Evolutionary conservation across 2,113 vertebrate genomes (phyloP), one percentile per base, ranked within the genome.

Genomic region (Hydrochoerus hydrochaeris): DNA sequence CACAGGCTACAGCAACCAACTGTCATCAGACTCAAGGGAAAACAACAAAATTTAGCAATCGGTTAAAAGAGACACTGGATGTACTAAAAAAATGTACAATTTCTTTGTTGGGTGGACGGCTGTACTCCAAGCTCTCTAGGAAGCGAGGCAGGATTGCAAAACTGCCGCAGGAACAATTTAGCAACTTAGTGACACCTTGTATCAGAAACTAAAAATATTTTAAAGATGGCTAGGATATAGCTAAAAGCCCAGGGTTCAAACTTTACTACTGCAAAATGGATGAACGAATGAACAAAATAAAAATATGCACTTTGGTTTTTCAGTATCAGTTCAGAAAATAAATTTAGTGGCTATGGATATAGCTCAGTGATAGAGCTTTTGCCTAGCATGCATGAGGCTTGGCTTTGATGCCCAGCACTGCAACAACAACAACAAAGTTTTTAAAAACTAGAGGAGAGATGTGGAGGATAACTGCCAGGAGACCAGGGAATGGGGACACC

Each of bases 401-500:
- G 28, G 9, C 44, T 35, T 35, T 17, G 41, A 85, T 63, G 4
- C 83, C 30, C 26, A 84, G 38, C 20, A 44, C n/a, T 14, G 28
- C 82, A 84, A 44, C 22, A 32, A 49, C 5, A 38, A 28, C 38
- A 28, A 44, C 17, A 85, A 44, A 38, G n/a, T 38, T 83, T 28
- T 83, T 26, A 62, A 44, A 85, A 63, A 20, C 19, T 32, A 65
- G 10, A 67, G 13, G 58, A 80, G 19, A 67, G 41, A 92, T 49
- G 73, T 3, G 12, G 49, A 91, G 49, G 54, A 63, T 28, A 7
- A 60, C 57, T 20, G 28, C 30, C 20, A 78, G 20, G 77, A 44
- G 63, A 38, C 49, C 2, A 19, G 10, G n/a, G 5, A 4, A 10
- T 7, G 22, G 35, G 35, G 65, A 60, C 0, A 0, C 26, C 81